Percentiles rank a stretch among this genome's conserved stretches.
These are phyloP conservation scores for Bhutanitis thaidina DNA, from an alignment of 2,888 invertebrate genomes.

Conservation along the genomic window DNA sequence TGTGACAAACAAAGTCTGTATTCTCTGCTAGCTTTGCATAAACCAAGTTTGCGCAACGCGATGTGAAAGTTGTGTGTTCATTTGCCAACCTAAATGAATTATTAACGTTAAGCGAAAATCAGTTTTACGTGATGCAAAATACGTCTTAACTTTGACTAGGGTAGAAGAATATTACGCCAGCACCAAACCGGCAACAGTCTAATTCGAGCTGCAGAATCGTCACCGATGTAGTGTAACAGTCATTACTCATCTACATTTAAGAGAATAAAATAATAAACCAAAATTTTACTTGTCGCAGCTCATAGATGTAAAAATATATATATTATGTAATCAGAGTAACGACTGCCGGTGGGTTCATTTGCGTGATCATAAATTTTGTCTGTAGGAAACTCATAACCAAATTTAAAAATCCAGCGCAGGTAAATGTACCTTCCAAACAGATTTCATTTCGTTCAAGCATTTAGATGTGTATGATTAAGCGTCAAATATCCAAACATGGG, in stretches of 20 bases:
- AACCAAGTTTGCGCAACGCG: constrained; percentile 18
- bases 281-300: no score
- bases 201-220: constrained; percentile 10
- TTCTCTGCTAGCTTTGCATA: constrained; percentile 17
- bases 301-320: no score
- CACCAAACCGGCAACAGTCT: constrained; percentile 2
- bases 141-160: neutral
- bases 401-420: no score
- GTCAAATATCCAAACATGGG: no score
- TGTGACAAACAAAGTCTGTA: constrained; percentile 15
- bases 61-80: constrained; percentile 20
- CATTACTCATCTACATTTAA: neutral
- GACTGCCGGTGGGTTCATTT: no score
- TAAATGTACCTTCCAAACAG: no score
- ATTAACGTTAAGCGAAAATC: constrained; percentile 11
- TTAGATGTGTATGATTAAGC: no score
- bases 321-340: no score
- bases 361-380: no score
- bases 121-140: constrained; percentile 2
- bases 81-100: constrained; percentile 20
- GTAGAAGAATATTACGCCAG: constrained; percentile 6
- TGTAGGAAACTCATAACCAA: no score
- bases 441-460: no score
- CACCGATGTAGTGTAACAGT: neutral
- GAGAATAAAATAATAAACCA: no score